Evolutionary conservation across 1,140 invertebrate genomes (phyloP).

Genomic region (Nomia melanderi): DNA sequence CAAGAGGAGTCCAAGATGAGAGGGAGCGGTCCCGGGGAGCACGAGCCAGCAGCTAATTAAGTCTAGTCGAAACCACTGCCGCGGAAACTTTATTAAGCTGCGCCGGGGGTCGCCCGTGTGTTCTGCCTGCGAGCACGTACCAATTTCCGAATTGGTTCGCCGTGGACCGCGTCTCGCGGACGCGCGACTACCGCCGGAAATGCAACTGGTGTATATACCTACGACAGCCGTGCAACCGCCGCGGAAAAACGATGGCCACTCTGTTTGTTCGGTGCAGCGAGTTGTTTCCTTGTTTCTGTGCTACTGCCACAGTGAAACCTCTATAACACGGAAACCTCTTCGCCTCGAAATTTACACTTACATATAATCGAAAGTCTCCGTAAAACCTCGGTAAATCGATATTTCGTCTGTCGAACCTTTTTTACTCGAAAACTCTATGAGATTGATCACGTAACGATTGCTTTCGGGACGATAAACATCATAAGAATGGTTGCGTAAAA

Average conservation of each 20-base stretch:
- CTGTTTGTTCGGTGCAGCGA: not conserved
- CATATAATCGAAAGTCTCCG: too few relatives aligned
- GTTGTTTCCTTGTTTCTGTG: too few relatives aligned
- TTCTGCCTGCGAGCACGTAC: constrained; percentile 54
- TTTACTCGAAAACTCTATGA: too few relatives aligned
- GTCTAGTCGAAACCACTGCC: constrained; percentile 57
- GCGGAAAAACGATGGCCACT: not conserved
- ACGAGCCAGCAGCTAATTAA: constrained; percentile 59
- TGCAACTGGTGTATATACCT: constrained; percentile 62
- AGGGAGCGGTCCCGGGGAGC: not conserved
- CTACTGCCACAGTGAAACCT: too few relatives aligned
- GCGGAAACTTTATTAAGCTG: constrained; percentile 66
- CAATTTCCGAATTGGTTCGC: constrained; percentile 62
- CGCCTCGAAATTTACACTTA: too few relatives aligned
- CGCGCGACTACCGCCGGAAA: constrained; percentile 42
- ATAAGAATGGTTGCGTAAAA: too few relatives aligned
- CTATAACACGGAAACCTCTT: too few relatives aligned
- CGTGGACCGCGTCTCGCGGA: too few relatives aligned
- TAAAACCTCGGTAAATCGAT: too few relatives aligned
- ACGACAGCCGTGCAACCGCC: constrained; percentile 13
- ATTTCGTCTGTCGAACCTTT: too few relatives aligned
- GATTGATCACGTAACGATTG: too few relatives aligned
- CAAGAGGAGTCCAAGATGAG: constrained; percentile 20
- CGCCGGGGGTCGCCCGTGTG: constrained; percentile 58
- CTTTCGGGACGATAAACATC: too few relatives aligned